Conservation (phyloP, 2,888 invertebrate species). For the Caenorhabditis auriculariae region DNA sequence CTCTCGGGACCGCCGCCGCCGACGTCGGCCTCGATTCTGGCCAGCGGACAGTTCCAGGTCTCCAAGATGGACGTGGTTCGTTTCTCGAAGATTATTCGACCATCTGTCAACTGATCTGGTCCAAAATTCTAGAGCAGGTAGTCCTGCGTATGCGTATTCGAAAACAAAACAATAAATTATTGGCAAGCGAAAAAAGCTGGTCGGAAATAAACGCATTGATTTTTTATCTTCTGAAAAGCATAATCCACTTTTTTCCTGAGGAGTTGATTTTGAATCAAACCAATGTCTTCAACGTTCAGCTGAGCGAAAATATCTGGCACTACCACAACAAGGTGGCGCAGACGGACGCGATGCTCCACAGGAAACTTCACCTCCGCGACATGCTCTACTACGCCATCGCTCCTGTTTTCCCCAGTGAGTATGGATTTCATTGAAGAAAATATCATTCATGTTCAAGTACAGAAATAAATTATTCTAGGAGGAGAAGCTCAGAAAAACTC, state of each 20-base stretch:
- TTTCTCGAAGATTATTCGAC: conserved; percentile 1
- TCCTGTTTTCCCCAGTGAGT: conserved; percentile 56
- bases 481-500: too few species aligned
- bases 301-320: conserved; percentile 59
- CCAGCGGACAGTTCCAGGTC: conserved; percentile 23
- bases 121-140: too few species aligned
- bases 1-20: conserved; percentile 28
- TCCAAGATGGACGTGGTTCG: conserved; percentile 48
- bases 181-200: too few species aligned
- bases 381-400: conserved; percentile 57
- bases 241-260: neutral
- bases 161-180: too few species aligned
- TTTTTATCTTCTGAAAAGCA: too few species aligned
- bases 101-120: too few species aligned
- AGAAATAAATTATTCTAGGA: too few species aligned
- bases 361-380: conserved; percentile 56
- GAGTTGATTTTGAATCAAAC: neutral
- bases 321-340: conserved; percentile 57
- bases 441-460: neutral
- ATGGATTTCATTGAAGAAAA: neutral
- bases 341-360: conserved; percentile 44
- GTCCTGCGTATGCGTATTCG: too few species aligned
- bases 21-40: conserved; percentile 21
- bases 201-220: too few species aligned
- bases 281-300: too few species aligned